phyloP scores from a whole-genome alignment of 1,140 invertebrate species.

The Magallana gigas region DNA sequence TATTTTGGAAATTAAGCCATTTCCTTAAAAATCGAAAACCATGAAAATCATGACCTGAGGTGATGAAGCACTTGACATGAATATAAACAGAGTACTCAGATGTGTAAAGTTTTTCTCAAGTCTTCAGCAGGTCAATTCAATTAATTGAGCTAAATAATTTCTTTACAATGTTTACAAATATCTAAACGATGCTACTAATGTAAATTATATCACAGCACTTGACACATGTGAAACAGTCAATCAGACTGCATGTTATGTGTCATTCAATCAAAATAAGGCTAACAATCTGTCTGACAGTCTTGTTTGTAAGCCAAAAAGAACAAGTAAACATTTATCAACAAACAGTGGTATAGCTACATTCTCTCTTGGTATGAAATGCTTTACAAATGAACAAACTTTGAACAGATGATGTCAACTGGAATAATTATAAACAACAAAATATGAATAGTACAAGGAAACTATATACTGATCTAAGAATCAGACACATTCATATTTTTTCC shows the following conservation, averaged over 20 bases:
- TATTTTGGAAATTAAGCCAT: too few relatives aligned
- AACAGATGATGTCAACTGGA: not conserved
- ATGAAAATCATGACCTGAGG: too few relatives aligned
- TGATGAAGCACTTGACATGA: too few relatives aligned
- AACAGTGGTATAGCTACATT: not conserved
- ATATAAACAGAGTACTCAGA: too few relatives aligned
- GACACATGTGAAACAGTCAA: not conserved
- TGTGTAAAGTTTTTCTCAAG: not conserved
- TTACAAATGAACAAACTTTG: not conserved
- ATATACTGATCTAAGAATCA: too few relatives aligned
- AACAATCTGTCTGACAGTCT: constrained; percentile 20
- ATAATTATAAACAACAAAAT: too few relatives aligned
- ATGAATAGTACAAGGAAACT: too few relatives aligned
- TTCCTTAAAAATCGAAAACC: too few relatives aligned
- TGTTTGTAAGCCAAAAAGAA: not conserved
- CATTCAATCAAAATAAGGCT: not conserved
- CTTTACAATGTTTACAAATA: not conserved
- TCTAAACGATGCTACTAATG: not conserved
- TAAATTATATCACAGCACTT: constrained; percentile 26
- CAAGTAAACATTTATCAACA: not conserved
- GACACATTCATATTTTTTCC: too few relatives aligned
- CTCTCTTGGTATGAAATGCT: not conserved
- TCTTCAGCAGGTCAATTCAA: constrained; percentile 2
- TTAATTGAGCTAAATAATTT: not conserved
- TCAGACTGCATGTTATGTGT: not conserved